Conservation (phyloP, 2,888 invertebrate species). For the Poecilus cupreus region DNA sequence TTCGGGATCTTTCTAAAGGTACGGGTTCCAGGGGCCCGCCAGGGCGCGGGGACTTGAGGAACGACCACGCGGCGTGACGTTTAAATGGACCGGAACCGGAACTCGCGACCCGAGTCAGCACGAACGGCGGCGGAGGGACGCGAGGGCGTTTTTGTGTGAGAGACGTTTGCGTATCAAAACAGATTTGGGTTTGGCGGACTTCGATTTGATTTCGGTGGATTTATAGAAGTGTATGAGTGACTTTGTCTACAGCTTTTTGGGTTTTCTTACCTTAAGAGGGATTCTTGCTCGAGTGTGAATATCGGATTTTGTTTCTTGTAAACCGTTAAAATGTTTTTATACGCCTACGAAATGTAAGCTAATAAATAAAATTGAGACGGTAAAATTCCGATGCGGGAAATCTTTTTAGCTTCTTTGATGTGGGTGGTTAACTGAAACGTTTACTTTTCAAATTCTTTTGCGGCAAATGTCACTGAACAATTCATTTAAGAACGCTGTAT, state of each 20-base stretch:
- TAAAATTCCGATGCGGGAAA: too few relatives aligned
- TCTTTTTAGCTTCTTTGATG: too few relatives aligned
- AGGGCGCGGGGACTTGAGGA: not conserved
- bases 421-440: too few relatives aligned
- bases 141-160: conserved; percentile 21
- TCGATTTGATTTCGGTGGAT: conserved; percentile 37
- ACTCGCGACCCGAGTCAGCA: conserved; percentile 59
- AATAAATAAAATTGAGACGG: not conserved
- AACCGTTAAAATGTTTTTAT: conserved; percentile 28
- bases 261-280: not conserved
- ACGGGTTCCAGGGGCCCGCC: not conserved
- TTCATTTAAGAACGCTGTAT: too few relatives aligned
- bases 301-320: conserved; percentile 21
- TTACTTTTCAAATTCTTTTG: too few relatives aligned
- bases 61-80: conserved; percentile 60
- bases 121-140: not conserved
- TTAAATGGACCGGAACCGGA: conserved; percentile 66
- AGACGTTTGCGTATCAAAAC: conserved; percentile 48
- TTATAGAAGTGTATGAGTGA: conserved; percentile 8
- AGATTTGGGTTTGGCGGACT: conserved; percentile 44
- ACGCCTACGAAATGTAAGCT: not conserved
- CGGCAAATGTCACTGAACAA: too few relatives aligned
- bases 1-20: conserved; percentile 46
- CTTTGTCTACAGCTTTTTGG: conserved; percentile 25
- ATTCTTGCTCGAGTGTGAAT: conserved; percentile 22